phyloP scores from a whole-genome alignment of 2,113 vertebrate species.

The Mirza zaza region DNA sequence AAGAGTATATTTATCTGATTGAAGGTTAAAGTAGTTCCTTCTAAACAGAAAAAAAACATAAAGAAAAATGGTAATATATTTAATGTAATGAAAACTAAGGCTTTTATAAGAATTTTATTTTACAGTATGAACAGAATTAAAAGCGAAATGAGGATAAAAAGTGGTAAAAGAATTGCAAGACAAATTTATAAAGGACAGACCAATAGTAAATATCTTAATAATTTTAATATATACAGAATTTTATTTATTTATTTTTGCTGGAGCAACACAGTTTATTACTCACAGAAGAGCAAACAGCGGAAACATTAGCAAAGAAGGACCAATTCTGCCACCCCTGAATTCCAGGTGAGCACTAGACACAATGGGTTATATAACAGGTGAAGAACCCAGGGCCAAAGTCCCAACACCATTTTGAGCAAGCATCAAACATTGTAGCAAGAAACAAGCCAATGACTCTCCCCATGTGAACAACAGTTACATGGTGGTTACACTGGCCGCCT shows the following conservation, averaged over 20 bases:
- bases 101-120: neutral
- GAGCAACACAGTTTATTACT: neutral
- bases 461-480: neutral
- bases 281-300: neutral
- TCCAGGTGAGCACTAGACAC: neutral
- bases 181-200: neutral
- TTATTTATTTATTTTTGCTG: neutral
- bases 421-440: neutral
- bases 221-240: no score
- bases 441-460: neutral
- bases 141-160: neutral
- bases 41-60: neutral
- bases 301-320: neutral
- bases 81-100: neutral
- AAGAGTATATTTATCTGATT: neutral
- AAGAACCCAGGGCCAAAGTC: neutral
- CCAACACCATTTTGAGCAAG: neutral
- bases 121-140: neutral
- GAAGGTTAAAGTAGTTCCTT: neutral
- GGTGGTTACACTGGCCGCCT: neutral
- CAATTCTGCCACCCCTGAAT: neutral
- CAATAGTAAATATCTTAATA: neutral
- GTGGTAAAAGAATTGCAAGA: neutral
- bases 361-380: neutral
- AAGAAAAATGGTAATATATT: neutral